These are phyloP conservation scores for Dreissena polymorpha DNA, from an alignment of 1,140 invertebrate genomes.

Conservation along the genomic window DNA sequence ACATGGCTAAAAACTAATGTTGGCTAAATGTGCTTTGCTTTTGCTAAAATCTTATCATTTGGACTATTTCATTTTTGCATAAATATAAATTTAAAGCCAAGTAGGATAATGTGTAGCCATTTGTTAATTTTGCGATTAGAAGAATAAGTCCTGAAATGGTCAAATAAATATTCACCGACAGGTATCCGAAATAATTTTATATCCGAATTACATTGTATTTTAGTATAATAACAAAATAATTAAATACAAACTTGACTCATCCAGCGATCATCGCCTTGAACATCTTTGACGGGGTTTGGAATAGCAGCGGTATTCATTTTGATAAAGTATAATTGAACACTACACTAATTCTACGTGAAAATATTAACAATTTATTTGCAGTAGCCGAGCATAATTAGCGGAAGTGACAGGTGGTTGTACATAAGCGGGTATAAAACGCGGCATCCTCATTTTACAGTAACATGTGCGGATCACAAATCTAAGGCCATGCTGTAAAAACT, in stretches of 20 bases:
- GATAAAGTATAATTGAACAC: background rate
- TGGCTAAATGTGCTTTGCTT: too few species aligned
- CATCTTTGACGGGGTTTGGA: slow-evolving; percentile 83
- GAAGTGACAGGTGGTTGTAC: slow-evolving; percentile 27
- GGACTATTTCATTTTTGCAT: too few species aligned
- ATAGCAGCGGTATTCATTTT: slow-evolving; percentile 80
- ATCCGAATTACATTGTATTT: background rate
- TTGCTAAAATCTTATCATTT: background rate
- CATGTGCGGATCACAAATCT: too few species aligned
- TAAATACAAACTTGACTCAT: slow-evolving; percentile 82
- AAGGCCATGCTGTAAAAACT: too few species aligned
- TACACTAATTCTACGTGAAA: background rate
- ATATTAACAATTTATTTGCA: slow-evolving; percentile 9
- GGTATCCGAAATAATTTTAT: background rate
- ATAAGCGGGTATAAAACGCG: too few species aligned
- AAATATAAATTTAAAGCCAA: too few species aligned
- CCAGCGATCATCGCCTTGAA: slow-evolving; percentile 85
- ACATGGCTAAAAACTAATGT: too few species aligned
- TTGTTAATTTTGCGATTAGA: background rate
- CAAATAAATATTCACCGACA: background rate
- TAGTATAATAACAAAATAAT: background rate
- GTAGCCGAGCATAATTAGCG: slow-evolving; percentile 42
- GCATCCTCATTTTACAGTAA: too few species aligned
- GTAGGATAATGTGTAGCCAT: background rate
- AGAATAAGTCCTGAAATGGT: background rate